Evolutionary conservation across 2,113 vertebrate species (phyloP).

Genomic region (Axis porcinus): DNA sequence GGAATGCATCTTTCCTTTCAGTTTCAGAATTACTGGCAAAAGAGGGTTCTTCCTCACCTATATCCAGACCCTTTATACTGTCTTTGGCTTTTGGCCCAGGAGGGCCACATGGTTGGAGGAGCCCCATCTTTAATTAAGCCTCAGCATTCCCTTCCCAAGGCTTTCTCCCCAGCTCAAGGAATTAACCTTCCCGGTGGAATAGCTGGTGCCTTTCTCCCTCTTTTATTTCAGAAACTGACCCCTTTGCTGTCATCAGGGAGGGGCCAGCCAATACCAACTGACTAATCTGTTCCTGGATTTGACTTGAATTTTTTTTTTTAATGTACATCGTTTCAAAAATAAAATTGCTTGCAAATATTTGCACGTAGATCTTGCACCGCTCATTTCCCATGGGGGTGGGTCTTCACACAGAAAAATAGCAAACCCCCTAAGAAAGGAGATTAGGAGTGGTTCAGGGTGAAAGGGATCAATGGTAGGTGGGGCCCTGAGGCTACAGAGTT

Average conservation of each 20-base stretch:
- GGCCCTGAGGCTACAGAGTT: not conserved
- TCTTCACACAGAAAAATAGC: not conserved
- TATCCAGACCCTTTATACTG: not conserved
- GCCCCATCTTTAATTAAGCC: not conserved
- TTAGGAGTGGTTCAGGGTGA: not conserved
- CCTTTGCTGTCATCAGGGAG: not conserved
- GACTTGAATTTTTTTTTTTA: constrained; percentile 75
- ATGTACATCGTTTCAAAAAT: constrained; percentile 44
- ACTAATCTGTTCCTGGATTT: constrained; percentile 69
- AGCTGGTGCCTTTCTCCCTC: not conserved
- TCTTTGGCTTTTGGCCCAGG: not conserved
- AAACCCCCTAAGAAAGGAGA: not conserved
- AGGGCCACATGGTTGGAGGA: not conserved
- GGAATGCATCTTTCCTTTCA: not conserved
- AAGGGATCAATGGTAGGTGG: rapidly evolving
- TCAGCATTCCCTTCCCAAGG: not conserved
- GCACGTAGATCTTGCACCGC: constrained; percentile 45
- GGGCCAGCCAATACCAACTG: not conserved
- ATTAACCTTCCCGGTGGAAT: not conserved
- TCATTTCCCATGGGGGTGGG: not conserved
- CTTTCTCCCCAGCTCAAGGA: not conserved
- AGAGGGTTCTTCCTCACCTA: not conserved
- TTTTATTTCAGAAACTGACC: not conserved
- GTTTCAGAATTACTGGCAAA: not conserved
- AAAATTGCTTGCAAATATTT: constrained; percentile 68